phyloP scores from a whole-genome alignment of 1,140 invertebrate genomes.

The Neoseiulus cucumeris region DNA sequence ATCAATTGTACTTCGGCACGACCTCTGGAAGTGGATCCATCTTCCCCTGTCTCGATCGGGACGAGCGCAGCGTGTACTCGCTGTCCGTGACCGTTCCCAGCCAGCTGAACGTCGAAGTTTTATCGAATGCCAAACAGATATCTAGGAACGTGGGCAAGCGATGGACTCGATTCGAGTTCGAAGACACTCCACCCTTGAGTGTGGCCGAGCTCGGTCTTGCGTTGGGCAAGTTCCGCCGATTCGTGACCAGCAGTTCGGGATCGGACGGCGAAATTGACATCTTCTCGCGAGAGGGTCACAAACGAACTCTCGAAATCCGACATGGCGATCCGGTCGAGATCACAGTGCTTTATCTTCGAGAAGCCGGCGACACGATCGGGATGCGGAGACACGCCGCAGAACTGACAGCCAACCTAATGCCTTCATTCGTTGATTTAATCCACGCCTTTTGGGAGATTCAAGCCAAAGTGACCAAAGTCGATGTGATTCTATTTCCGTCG shows the following conservation, averaged over 20 bases:
- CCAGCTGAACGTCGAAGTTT: not conserved
- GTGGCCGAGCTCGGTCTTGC: slow-evolving; percentile 1
- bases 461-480: slow-evolving; percentile 1
- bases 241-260: slow-evolving; percentile 3
- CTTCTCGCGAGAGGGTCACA: slow-evolving; percentile 1
- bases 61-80: not conserved
- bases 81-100: not conserved
- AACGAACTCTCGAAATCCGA: not conserved
- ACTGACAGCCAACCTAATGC: slow-evolving; percentile 4
- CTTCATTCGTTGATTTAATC: slow-evolving; percentile 8
- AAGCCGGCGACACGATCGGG: not conserved
- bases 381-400: not conserved
- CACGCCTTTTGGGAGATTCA: slow-evolving; percentile 10
- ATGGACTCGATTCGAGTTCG: not conserved
- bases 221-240: not conserved
- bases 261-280: slow-evolving; percentile 8
- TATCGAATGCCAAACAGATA: not conserved
- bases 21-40: not conserved
- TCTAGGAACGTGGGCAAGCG: not conserved
- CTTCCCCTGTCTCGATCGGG: not conserved
- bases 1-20: not conserved
- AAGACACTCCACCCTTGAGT: not conserved
- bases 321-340: slow-evolving; percentile 4
- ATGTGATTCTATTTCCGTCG: not conserved
- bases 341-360: not conserved